phyloP scores from a whole-genome alignment of 2,797 vertebrate species.

The Chrysocyon brachyurus region DNA sequence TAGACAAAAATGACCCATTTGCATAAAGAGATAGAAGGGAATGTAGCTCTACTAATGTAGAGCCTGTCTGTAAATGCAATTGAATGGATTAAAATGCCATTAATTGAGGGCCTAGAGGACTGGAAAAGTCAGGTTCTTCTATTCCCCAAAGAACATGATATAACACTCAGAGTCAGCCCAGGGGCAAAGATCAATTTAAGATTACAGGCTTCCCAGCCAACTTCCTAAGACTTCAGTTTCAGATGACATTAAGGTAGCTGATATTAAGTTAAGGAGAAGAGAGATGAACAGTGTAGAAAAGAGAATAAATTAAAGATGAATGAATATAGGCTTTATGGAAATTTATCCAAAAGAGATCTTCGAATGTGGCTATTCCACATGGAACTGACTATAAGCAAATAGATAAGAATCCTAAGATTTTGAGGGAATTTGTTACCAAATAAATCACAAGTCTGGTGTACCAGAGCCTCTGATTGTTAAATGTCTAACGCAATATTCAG shows the following conservation, averaged over 20 bases:
- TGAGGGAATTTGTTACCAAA: background rate
- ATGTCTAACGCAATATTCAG: background rate
- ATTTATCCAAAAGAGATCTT: background rate
- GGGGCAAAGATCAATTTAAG: background rate
- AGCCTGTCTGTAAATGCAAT: background rate
- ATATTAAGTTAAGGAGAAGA: background rate
- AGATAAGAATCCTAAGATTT: background rate
- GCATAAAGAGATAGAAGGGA: background rate
- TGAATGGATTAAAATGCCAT: constrained; percentile 40
- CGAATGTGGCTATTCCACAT: background rate
- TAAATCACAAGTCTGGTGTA: background rate
- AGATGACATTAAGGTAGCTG: background rate
- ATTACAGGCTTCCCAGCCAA: background rate
- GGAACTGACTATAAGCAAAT: background rate
- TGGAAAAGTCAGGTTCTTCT: constrained; percentile 2
- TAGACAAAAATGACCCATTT: background rate
- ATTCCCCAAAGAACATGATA: background rate
- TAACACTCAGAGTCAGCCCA: background rate
- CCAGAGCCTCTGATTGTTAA: background rate
- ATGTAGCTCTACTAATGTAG: background rate
- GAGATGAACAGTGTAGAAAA: background rate
- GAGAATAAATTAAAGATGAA: background rate
- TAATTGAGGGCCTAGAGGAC: background rate
- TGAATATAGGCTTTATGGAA: background rate
- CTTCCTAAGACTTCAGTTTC: background rate